phyloP scores from a whole-genome alignment of 2,797 vertebrate species.

The Cossypha caffra region DNA sequence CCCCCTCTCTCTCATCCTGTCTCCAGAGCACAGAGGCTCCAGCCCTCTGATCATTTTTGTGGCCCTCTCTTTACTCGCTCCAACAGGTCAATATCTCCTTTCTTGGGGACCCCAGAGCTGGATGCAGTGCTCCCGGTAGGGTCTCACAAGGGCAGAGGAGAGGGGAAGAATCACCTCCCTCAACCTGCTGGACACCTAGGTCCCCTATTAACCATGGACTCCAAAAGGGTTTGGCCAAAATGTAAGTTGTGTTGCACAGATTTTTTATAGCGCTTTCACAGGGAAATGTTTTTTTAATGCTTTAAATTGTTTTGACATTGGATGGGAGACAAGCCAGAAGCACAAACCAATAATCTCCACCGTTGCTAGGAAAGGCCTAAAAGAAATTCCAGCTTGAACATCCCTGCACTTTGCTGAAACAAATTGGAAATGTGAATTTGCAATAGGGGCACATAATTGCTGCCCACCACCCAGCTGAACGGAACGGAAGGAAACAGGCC shows the following conservation, averaged over 20 bases:
- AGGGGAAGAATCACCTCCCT: background rate
- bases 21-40: background rate
- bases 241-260: background rate
- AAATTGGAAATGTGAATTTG: background rate
- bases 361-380: background rate
- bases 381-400: background rate
- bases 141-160: background rate
- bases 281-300: background rate
- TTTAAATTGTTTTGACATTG: background rate
- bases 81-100: background rate
- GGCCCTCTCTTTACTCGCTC: fast-evolving
- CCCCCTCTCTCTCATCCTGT: background rate
- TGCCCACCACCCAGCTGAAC: background rate
- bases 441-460: background rate
- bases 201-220: background rate
- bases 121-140: no score
- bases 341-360: background rate
- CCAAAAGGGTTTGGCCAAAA: background rate
- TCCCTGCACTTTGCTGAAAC: background rate
- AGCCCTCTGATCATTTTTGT: background rate
- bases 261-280: background rate
- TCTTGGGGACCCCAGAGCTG: background rate
- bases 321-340: background rate
- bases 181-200: background rate
- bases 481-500: background rate